Conservation (phyloP, 2,113 vertebrate genomes). For the Falco punctatus region DNA sequence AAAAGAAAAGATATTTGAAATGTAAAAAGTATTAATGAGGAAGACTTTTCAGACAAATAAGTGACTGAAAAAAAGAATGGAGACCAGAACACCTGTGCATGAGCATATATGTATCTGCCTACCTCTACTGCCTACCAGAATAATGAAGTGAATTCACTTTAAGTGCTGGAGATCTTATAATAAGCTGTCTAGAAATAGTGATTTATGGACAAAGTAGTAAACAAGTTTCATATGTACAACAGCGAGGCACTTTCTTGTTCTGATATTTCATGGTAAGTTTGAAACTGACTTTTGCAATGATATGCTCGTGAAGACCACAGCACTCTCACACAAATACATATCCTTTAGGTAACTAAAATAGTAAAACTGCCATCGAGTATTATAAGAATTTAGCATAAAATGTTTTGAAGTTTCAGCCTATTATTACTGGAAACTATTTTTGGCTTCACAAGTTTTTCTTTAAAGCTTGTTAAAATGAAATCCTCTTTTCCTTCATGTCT, state of each 20-base stretch:
- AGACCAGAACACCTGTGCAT: not conserved
- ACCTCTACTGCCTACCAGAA: not conserved
- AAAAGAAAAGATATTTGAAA: not conserved
- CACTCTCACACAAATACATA: not conserved
- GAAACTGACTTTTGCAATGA: not conserved
- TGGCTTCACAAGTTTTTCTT: not conserved
- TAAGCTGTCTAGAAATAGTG: not conserved
- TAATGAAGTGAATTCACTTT: not conserved
- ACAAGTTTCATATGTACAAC: not conserved
- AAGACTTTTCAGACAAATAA: not conserved
- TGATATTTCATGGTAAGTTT: not conserved
- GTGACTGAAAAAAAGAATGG: not conserved
- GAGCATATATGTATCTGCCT: not conserved
- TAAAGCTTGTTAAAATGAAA: conserved; percentile 45
- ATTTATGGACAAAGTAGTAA: not conserved
- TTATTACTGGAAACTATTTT: conserved; percentile 40
- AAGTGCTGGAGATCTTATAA: not conserved
- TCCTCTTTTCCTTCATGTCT: conserved; percentile 36
- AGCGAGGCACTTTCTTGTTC: not conserved
- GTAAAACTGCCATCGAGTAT: not conserved
- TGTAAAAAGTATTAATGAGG: not conserved
- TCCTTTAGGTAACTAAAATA: not conserved
- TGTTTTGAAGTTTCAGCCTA: conserved; percentile 37
- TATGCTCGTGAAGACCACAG: not conserved
- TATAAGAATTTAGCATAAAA: conserved; percentile 25